phyloP scores from a whole-genome alignment of 2,888 invertebrate genomes.

The Drosophila colorata region DNA sequence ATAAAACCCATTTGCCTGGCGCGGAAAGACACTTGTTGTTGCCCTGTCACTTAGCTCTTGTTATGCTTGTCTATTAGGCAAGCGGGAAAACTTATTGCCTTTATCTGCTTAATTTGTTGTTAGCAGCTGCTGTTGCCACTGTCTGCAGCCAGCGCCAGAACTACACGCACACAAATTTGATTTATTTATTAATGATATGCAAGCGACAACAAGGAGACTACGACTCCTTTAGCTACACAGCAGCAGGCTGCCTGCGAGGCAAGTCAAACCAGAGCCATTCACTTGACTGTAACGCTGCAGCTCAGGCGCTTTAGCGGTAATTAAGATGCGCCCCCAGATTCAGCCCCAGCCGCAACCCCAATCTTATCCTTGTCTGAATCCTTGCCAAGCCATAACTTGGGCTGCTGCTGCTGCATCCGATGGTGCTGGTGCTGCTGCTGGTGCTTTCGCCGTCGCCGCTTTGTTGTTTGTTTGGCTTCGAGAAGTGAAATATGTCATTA shows the following conservation, averaged over 20 bases:
- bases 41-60: slow-evolving; percentile 43
- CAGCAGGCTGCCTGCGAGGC: not conserved
- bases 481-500: slow-evolving; percentile 81
- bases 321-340: slow-evolving; percentile 68
- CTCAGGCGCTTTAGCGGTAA: slow-evolving; percentile 71
- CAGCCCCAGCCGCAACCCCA: not conserved
- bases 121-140: slow-evolving; percentile 45
- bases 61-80: slow-evolving; percentile 68
- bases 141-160: slow-evolving; percentile 37
- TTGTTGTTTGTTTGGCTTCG: slow-evolving; percentile 63
- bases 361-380: slow-evolving; percentile 47
- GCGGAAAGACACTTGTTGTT: slow-evolving; percentile 14
- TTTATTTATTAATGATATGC: slow-evolving; percentile 83
- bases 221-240: no score
- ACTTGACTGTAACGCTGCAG: slow-evolving; percentile 56
- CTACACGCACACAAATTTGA: slow-evolving; percentile 75
- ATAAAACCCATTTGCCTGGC: slow-evolving; percentile 61
- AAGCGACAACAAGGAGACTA: slow-evolving; percentile 56
- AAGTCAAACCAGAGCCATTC: slow-evolving; percentile 44
- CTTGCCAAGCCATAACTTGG: slow-evolving; percentile 67
- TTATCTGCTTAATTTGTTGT: slow-evolving; percentile 81
- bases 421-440: slow-evolving; percentile 32
- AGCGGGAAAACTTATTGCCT: slow-evolving; percentile 64
- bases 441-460: slow-evolving; percentile 44
- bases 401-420: slow-evolving; percentile 51